Evolutionary conservation across 2,888 invertebrate species (phyloP), one percentile per base, ranked within the genome.

Genomic region (Myopa tessellatipennis): DNA sequence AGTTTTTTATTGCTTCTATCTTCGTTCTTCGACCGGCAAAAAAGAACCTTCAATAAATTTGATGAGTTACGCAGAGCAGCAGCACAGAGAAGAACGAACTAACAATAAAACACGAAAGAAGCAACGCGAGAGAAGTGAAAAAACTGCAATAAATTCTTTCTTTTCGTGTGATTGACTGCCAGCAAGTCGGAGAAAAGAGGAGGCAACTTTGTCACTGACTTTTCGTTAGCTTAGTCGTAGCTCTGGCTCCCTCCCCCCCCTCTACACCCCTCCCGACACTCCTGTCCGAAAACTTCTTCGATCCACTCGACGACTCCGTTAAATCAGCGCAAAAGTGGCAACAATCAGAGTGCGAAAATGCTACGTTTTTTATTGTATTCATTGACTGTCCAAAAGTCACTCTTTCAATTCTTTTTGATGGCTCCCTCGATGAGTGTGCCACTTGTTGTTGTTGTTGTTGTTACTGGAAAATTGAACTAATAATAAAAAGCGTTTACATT

Each of bases 91-190:
- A 6, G 2, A n/a, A 55, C 2, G 5, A 55, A 12, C 55, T 3
- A 55, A 55, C 45, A 45, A 45, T 40, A 45, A 45, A 45, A 45
- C 45, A 45, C 45, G 45, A 45, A 45, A 6, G 45, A 45, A 45
- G 10, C 10, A 45, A 6, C 7, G 45, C 45, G 3, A 45, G 26
- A 8, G 26, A 18, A 60, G n/a, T 26, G 40, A 40, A 70, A 70
- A 61, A 73, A 73, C 45, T 40, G 73, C 73, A 73, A 73, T 73
- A 73, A 73, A 73, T 73, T 73, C 73, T 14, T 63, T 73, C 45
- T 45, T 60, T 38, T 61, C 73, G 50, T 61, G 63, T 61, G 72
- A 72, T 72, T 72, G 72, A 72, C 72, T 72, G 18, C 61, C 45
- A 40, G 55, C 26, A 34, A 55, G 34, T 34, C 55, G 50, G 55